A percentile compares a stretch with the other conserved stretches of the same genome.
Evolutionary conservation across 1,140 invertebrate genomes (phyloP).

Genomic region (Glossosoma conforme): DNA sequence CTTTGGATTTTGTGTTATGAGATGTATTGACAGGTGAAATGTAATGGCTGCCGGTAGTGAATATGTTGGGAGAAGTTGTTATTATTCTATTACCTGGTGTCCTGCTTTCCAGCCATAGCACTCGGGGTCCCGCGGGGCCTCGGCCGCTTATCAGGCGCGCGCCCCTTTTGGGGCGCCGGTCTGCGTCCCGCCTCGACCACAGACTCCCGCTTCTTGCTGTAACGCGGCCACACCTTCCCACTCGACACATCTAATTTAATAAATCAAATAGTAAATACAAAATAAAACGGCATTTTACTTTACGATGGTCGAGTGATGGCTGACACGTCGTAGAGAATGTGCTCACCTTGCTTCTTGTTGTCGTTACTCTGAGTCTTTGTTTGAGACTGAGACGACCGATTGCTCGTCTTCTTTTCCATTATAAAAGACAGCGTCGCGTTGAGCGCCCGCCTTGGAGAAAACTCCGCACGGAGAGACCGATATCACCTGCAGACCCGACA

Average conservation of each 20-base stretch:
- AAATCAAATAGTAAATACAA: conserved; percentile 9
- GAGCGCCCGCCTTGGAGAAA: conserved; percentile 44
- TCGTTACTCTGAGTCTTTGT: conserved; percentile 59
- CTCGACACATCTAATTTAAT: conserved; percentile 49
- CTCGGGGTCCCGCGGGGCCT: conserved; percentile 58
- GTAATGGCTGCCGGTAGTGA: no score
- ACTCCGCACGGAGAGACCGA: conserved; percentile 58
- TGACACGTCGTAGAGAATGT: conserved; percentile 17
- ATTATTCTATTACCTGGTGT: conserved; percentile 66
- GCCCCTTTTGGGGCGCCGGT: conserved; percentile 56
- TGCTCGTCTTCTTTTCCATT: conserved; percentile 70
- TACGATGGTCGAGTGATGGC: background rate
- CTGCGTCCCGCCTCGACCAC: conserved; percentile 57
- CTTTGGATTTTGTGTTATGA: no score
- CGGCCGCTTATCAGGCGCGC: conserved; percentile 69
- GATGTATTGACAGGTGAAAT: no score
- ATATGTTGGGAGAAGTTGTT: no score
- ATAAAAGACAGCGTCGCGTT: conserved; percentile 39
- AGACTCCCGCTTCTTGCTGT: conserved; percentile 59
- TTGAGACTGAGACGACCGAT: conserved; percentile 56
- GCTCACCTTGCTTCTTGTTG: conserved; percentile 66
- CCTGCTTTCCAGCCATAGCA: conserved; percentile 62
- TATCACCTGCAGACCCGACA: conserved; percentile 57
- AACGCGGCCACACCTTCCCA: conserved; percentile 58
- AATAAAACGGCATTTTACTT: conserved; percentile 4